phyloP scores from a whole-genome alignment of 2,888 invertebrate genomes.

The Melitaea athalia region DNA sequence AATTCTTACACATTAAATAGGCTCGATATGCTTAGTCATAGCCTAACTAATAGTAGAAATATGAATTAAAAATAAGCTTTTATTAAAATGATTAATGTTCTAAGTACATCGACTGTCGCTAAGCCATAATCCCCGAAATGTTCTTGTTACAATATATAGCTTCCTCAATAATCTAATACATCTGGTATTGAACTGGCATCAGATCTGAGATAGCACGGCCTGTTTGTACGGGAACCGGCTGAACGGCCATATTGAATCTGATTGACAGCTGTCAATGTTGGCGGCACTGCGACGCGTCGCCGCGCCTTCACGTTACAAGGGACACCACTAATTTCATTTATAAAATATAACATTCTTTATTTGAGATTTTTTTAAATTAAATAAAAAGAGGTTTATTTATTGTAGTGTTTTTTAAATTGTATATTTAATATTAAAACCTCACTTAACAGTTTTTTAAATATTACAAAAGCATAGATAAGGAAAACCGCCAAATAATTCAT shows the following conservation, averaged over 20 bases:
- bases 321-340: conserved; percentile 62
- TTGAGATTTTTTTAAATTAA: conserved; percentile 11
- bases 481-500: conserved; percentile 56
- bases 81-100: conserved; percentile 24
- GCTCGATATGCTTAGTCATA: not conserved
- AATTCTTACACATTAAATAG: too few relatives aligned
- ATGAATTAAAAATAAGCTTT: conserved; percentile 15
- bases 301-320: conserved; percentile 67
- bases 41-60: not conserved
- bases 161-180: conserved; percentile 55
- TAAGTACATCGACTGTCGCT: conserved; percentile 19
- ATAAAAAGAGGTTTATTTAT: conserved; percentile 7
- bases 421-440: not conserved
- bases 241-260: conserved; percentile 78
- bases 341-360: conserved; percentile 30
- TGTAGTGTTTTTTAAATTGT: not conserved
- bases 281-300: conserved; percentile 78
- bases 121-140: conserved; percentile 39
- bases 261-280: conserved; percentile 82
- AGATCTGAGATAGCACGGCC: conserved; percentile 53
- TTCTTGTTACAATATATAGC: conserved; percentile 45
- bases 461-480: conserved; percentile 39
- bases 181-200: conserved; percentile 52
- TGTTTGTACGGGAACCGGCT: conserved; percentile 67
- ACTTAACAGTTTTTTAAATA: conserved; percentile 13